These are phyloP conservation scores for Pseudopodoces humilis DNA, from an alignment of 2,113 vertebrate species.

Conservation along the genomic window DNA sequence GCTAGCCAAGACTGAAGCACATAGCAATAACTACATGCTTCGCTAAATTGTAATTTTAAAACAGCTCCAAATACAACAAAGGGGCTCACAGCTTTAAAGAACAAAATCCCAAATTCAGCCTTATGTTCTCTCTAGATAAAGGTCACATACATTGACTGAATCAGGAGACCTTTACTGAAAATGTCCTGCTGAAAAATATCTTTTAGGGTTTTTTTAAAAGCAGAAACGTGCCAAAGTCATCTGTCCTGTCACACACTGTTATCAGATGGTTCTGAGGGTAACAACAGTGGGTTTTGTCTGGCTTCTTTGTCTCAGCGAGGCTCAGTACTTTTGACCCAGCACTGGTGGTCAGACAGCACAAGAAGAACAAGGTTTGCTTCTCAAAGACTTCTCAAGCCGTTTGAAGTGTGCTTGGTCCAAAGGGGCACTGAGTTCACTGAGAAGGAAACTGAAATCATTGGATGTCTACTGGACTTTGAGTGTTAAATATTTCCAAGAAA, in stretches of 20 bases:
- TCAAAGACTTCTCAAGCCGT: background rate
- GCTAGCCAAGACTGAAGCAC: background rate
- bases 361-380: background rate
- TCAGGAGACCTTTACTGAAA: background rate
- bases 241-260: background rate
- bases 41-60: background rate
- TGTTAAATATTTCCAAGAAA: background rate
- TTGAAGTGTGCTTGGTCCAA: background rate
- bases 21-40: background rate
- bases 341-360: background rate
- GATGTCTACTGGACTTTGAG: background rate
- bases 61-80: background rate
- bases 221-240: background rate
- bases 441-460: background rate
- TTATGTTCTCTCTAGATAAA: background rate
- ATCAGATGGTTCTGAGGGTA: background rate
- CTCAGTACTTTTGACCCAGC: background rate
- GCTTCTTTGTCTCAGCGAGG: fast-evolving
- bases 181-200: background rate
- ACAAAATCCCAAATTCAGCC: background rate
- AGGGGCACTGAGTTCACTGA: background rate
- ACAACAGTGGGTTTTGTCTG: background rate
- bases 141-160: background rate
- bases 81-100: background rate
- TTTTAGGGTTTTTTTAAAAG: background rate